Evolutionary conservation across 2,113 vertebrate species (phyloP), one percentile per base, ranked within the genome.

Genomic region (Neomonachus schauinslandi): DNA sequence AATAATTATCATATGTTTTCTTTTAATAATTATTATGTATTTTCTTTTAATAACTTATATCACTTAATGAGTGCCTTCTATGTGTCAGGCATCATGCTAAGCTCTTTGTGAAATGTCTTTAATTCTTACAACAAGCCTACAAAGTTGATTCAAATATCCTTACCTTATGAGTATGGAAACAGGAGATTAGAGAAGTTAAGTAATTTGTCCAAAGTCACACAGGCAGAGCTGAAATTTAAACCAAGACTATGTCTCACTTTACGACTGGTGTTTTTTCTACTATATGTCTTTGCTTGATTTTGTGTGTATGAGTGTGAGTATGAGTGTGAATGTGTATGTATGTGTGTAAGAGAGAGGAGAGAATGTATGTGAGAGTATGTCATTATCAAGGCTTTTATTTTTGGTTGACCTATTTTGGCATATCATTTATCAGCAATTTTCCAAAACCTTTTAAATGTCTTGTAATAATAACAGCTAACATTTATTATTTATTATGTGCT

Each of bases 21-120:
- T 65, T 31, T 65, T 65, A 65, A 16, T 65, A 65, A 65, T 65
- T 65, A 65, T 65, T 28, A 36, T 94, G 1, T 82, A 24, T 92
- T 92, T 92, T 81, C 33, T 59, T 89, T 51, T 77, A 95, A 95
- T 83, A 89, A 89, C 71, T 89, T 55, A 15, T 89, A 46, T 19
- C 28, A 61, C 19, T 42, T 89, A 36, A 7, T 55, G 71, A 72
- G 28, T 85, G 28, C 10, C 42, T 82, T 8, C 18, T 72, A 4
- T 53, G 39, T 80, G 24, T 82, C 8, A 33, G 36, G n/a, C 28
- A 84, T 87, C n/a, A 46, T 89, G 77, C 53, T 76, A 19, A 49
- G 61, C 28, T 89, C 59, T 97, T 92, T 36, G 61, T 69, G 53
- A 92, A 89, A 71, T 92, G 71, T 71, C 12, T 92, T 67, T 86